phyloP scores from a whole-genome alignment of 1,140 invertebrate genomes.

The Diachasmimorpha longicaudata region DNA sequence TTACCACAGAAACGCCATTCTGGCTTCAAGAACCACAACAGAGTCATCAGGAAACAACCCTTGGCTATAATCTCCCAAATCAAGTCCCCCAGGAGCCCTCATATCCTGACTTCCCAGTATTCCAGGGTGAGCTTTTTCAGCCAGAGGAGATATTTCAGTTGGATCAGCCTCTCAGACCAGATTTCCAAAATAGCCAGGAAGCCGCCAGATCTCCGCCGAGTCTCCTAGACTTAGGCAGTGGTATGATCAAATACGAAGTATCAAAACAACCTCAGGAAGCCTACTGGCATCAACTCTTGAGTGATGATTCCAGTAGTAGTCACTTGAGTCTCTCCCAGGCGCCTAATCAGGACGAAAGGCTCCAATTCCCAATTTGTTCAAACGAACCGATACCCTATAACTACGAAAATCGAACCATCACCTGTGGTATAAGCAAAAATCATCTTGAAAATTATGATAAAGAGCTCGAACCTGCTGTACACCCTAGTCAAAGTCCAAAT shows the following conservation, averaged over 20 bases:
- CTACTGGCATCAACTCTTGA: constrained; percentile 57
- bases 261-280: constrained; percentile 40
- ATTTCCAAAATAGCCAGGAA: constrained; percentile 62
- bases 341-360: constrained; percentile 10
- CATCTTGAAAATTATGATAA: neutral
- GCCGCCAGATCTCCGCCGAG: constrained; percentile 70
- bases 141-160: constrained; percentile 80
- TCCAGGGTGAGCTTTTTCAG: constrained; percentile 74
- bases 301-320: constrained; percentile 65
- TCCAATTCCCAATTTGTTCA: neutral
- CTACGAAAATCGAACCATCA: neutral
- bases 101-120: constrained; percentile 62
- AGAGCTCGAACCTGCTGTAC: constrained; percentile 9
- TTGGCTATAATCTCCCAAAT: constrained; percentile 45
- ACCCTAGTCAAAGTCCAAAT: constrained; percentile 35
- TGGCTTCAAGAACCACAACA: constrained; percentile 51
- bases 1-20: constrained; percentile 43
- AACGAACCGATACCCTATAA: neutral
- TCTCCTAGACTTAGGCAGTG: constrained; percentile 73
- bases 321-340: constrained; percentile 13
- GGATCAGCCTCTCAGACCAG: constrained; percentile 73
- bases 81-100: constrained; percentile 51
- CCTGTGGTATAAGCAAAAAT: neutral
- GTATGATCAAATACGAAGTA: constrained; percentile 66
- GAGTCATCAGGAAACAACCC: constrained; percentile 37